Base-by-base conservation (phyloP, 2,888 invertebrate species). In the Orthosia gracilis region DNA sequence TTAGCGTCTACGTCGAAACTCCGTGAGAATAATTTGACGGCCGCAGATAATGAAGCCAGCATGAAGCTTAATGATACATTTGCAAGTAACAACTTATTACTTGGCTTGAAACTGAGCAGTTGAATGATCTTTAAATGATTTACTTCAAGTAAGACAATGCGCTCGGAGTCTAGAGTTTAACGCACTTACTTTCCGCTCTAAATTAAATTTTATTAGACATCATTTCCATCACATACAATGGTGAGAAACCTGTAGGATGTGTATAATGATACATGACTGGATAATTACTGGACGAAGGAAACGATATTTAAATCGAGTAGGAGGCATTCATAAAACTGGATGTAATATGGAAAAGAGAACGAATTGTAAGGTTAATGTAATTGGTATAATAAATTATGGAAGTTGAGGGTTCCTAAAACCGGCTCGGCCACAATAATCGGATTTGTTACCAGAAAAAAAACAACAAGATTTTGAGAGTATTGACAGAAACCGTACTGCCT, bases 1-100 rank as follows among this genome's bases (percentile, higher is more conserved):
- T 84, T 84, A 86, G 77, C 83, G 79, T 74, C 85, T 80, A 80
- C 76, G 77, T 86, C 84, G 89, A 92, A 92, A 90, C 89, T 80
- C 83, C 89, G 91, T 93, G 92, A 90, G 93, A 94, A 92, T 85
- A 80, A 86, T 85, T 88, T 85, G 86, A 88, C 85, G 77, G 76
- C 79, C 70, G 75, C 68, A 83, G 69, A 87, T 87, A 89, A 89
- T 89, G 82, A 85, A 73, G 79, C 84, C 85, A 86, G 81, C 80
- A 76, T 86, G 85, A 85, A 89, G 86, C 88, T 88, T 87, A 90
- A 88, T 85, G 83, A 88, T 86, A 87, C 87, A 80, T 88, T 79
- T 70, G 83, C 84, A 78, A 86, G 80, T 81, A 85, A 85, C 69
- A 87, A 88, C 78, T 78, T 74, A 69, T 68, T 76, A 68, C 12